Conservation (phyloP, 2,888 invertebrate species). For the Watsonalla cultraria region DNA sequence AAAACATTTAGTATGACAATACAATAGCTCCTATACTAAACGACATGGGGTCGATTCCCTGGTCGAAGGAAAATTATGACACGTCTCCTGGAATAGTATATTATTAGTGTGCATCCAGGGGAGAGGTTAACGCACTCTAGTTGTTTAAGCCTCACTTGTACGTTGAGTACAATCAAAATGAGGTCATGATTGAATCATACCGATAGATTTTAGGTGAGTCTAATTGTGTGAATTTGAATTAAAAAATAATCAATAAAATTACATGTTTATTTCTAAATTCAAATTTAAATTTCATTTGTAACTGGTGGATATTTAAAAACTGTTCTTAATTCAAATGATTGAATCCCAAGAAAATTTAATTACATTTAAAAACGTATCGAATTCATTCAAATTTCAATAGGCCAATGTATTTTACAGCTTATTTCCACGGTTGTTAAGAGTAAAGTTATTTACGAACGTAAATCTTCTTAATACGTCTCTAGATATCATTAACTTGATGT, state of each 20-base stretch:
- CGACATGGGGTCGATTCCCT: slow-evolving; percentile 20
- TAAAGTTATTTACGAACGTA: slow-evolving; percentile 25
- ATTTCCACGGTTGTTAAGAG: slow-evolving; percentile 19
- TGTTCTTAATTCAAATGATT: too few species aligned
- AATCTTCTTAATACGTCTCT: slow-evolving; percentile 29
- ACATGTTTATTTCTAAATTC: too few species aligned
- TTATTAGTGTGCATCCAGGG: slow-evolving; percentile 10
- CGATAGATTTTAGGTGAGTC: too few species aligned
- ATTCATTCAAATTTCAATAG: slow-evolving; percentile 20
- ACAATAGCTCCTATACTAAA: neutral
- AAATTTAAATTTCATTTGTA: too few species aligned
- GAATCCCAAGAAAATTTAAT: too few species aligned
- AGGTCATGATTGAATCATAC: too few species aligned
- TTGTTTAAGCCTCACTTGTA: too few species aligned
- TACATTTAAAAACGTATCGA: neutral
- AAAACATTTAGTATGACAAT: too few species aligned
- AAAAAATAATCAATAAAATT: too few species aligned
- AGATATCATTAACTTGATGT: slow-evolving; percentile 26
- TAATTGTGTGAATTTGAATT: too few species aligned
- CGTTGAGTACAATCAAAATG: too few species aligned
- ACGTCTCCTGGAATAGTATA: slow-evolving; percentile 11
- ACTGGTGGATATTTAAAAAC: too few species aligned
- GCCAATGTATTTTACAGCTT: slow-evolving; percentile 19
- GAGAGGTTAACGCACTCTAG: neutral
- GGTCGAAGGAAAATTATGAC: slow-evolving; percentile 22